Base-by-base conservation (phyloP, 2,113 vertebrate genomes). In the Erythrocebus patas region DNA sequence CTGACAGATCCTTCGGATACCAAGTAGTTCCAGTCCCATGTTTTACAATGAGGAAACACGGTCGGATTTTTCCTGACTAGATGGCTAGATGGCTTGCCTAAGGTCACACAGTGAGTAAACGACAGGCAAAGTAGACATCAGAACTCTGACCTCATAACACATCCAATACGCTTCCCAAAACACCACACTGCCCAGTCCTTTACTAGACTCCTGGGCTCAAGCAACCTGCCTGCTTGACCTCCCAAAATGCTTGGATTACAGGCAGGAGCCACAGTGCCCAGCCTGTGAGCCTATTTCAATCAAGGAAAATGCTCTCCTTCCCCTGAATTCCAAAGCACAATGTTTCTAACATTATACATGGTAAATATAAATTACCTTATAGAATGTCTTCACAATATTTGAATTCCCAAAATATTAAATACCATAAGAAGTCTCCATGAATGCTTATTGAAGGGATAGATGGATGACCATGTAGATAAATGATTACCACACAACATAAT, bases 401-500 rank as follows among this genome's bases (percentile, higher is more conserved):
- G 27, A 97, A 95, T 88, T 72, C 12, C 66, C 84, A 81, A 97
- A 96, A 79, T 90, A 95, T 57, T 14, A 89, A 89, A 59, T 68
- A 78, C 20, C 30, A 88, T 25, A 75, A 45, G 25, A 89, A 94
- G n/a, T 97, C 18, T 94, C 45, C 38, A 88, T 68, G 11, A 79
- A 96, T 80, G 20, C 72, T 95, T 91, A 95, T 38, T 80, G 89
- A 73, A 90, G 30, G 18, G 32, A 86, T 2, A 70, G 40, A 80
- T 38, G 38, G 45, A 81, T 89, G 55, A 87, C 38, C 57, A 86
- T 25, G 70, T 4, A 95, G n/a, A 85, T 70, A 83, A 50, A 72
- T 57, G 30, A 96, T 0, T 70, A 38, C 57, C n/a, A 95, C 13
- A 93, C 27, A 82, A 55, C 6, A 83, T 30, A 10, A 96, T 35